Evolutionary conservation across 2,113 vertebrate genomes (phyloP).

Genomic region (Pluvianellus socialis): DNA sequence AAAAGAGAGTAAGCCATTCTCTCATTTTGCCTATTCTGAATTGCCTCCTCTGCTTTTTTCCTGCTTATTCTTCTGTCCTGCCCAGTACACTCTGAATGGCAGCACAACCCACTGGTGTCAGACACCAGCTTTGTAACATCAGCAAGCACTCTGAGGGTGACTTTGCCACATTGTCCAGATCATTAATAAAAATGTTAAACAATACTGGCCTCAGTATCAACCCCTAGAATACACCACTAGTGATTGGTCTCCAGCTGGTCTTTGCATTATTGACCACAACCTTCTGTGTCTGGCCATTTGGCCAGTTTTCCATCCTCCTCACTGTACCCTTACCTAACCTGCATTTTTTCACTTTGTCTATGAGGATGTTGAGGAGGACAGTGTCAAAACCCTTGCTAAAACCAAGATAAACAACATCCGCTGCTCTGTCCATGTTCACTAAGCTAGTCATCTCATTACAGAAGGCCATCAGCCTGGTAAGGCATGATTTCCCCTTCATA

Average conservation of each 20-base stretch:
- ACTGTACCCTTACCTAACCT: background rate
- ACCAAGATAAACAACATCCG: background rate
- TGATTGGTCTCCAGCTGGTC: background rate
- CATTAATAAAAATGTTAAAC: background rate
- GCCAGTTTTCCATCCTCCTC: background rate
- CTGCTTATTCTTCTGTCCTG: background rate
- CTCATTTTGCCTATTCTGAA: background rate
- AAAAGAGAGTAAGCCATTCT: background rate
- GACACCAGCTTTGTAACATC: background rate
- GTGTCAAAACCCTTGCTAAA: background rate
- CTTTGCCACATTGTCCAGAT: background rate
- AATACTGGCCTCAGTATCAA: background rate
- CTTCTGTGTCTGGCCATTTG: background rate
- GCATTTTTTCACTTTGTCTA: background rate
- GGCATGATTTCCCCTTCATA: background rate
- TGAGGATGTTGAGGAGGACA: background rate
- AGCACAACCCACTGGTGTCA: background rate
- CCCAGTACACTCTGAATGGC: background rate
- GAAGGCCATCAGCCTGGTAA: background rate
- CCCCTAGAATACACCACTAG: background rate
- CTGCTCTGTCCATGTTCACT: background rate
- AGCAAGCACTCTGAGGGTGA: background rate
- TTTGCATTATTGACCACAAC: background rate
- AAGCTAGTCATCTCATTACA: background rate
- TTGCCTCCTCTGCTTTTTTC: background rate